phyloP scores from a whole-genome alignment of 2,888 invertebrate species.

The Pandemis corylana region DNA sequence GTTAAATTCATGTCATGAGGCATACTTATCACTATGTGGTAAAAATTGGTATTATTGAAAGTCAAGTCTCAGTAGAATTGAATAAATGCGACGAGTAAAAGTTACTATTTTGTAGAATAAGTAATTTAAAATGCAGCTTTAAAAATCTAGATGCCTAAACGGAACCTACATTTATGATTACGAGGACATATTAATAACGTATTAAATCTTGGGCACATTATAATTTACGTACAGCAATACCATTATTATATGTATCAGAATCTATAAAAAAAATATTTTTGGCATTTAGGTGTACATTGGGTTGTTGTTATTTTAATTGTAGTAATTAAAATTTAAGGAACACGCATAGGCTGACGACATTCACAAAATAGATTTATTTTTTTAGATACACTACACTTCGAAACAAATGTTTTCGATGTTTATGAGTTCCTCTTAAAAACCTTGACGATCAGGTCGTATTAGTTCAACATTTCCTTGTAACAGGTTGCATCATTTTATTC shows the following conservation, averaged over 20 bases:
- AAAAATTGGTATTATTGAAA: not conserved
- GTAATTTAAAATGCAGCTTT: slow-evolving; percentile 51
- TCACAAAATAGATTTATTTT: slow-evolving; percentile 1
- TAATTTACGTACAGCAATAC: slow-evolving; percentile 5
- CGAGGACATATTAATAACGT: slow-evolving; percentile 23
- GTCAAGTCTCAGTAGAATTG: slow-evolving; percentile 6
- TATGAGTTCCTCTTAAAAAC: not conserved
- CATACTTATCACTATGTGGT: not conserved
- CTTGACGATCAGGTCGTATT: not conserved
- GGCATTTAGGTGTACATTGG: not conserved
- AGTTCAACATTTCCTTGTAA: not conserved
- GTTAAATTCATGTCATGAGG: not conserved
- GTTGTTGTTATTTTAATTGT: slow-evolving; percentile 15
- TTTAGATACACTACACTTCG: not conserved
- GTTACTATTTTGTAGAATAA: slow-evolving; percentile 54
- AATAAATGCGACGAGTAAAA: slow-evolving; percentile 42
- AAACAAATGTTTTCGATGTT: not conserved
- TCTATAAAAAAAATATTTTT: not conserved
- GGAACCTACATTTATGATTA: slow-evolving; percentile 42
- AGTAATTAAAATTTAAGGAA: not conserved
- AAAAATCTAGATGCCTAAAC: slow-evolving; percentile 51
- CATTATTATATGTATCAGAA: not conserved
- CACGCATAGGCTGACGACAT: not conserved
- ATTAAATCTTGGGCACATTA: slow-evolving; percentile 30
- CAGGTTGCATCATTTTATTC: slow-evolving; percentile 8